These are phyloP conservation scores for Neolamprologus sp. DNA, from an alignment of 2,113 vertebrate genomes.

Conservation along the genomic window DNA sequence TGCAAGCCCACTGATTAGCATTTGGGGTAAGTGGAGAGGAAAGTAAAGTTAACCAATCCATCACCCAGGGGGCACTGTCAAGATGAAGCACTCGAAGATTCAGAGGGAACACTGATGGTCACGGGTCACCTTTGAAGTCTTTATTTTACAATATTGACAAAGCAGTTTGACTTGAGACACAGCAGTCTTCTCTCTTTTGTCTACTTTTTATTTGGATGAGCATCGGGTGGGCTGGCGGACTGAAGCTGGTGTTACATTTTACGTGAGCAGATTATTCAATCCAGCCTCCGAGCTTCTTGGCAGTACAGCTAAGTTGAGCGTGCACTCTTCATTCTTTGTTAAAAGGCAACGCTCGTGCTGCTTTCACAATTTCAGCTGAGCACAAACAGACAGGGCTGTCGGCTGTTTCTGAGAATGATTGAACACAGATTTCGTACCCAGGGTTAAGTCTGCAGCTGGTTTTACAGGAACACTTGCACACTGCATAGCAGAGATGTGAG, in stretches of 20 bases:
- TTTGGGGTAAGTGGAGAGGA: slow-evolving; percentile 2
- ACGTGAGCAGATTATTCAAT: background rate
- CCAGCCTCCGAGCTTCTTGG: background rate
- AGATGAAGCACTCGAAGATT: background rate
- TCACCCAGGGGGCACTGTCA: slow-evolving; percentile 32
- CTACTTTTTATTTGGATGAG: slow-evolving; percentile 4
- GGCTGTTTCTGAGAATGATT: slow-evolving; percentile 13
- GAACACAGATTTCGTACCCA: background rate
- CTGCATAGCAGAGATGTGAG: slow-evolving; percentile 9
- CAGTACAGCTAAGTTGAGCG: background rate
- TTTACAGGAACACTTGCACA: background rate
- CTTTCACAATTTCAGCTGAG: background rate
- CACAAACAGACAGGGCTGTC: background rate
- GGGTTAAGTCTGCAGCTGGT: background rate
- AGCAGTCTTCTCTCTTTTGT: background rate
- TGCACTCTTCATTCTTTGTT: slow-evolving; percentile 7
- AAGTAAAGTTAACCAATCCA: slow-evolving; percentile 30
- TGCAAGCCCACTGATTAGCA: slow-evolving; percentile 44
- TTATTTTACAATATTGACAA: slow-evolving; percentile 6
- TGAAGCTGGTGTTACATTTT: background rate
- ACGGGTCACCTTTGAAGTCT: slow-evolving; percentile 36
- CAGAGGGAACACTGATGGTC: slow-evolving; percentile 12
- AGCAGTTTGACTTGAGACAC: background rate
- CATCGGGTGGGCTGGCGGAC: background rate
- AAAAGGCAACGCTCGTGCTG: background rate